A percentile compares a stretch with the other conserved stretches of the same genome.
Conservation (phyloP, 2,888 invertebrate species). For the Sisyra terminalis region DNA sequence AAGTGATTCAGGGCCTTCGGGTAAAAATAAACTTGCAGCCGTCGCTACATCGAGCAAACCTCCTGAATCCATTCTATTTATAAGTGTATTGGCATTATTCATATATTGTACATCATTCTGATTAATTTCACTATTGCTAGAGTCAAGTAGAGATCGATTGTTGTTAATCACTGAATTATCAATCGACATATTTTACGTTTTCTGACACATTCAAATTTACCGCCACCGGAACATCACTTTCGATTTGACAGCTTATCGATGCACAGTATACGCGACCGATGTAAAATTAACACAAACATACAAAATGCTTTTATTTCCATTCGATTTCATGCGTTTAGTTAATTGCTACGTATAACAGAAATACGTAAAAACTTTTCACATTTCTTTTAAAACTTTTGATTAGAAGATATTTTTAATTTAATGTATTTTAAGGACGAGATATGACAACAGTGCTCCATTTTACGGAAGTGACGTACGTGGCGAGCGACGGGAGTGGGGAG, state of each 20-base stretch:
- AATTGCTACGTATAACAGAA: not conserved
- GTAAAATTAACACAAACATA: conserved; percentile 2
- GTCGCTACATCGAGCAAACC: conserved; percentile 22
- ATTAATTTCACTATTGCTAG: conserved; percentile 20
- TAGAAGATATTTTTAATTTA: not conserved
- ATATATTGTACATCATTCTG: conserved; percentile 16
- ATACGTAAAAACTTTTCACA: not conserved
- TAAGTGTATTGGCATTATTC: conserved; percentile 24
- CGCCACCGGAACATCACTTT: conserved; percentile 6
- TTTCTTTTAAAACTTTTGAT: not conserved
- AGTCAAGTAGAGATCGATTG: conserved; percentile 21
- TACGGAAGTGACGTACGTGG: conserved; percentile 13
- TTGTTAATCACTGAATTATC: conserved; percentile 9
- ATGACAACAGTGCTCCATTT: conserved; percentile 27
- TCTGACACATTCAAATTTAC: conserved; percentile 4
- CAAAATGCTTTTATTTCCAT: not conserved
- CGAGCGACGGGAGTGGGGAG: too few species aligned
- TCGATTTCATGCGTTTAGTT: not conserved
- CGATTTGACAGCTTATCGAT: not conserved
- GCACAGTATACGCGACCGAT: conserved; percentile 8
- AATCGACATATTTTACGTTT: conserved; percentile 1
- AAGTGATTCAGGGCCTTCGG: conserved; percentile 25
- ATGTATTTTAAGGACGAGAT: conserved; percentile 19
- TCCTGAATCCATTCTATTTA: conserved; percentile 23
- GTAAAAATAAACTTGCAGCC: conserved; percentile 22